Base-by-base conservation (phyloP, 2,797 vertebrate genomes). In the Phataginus tricuspis region DNA sequence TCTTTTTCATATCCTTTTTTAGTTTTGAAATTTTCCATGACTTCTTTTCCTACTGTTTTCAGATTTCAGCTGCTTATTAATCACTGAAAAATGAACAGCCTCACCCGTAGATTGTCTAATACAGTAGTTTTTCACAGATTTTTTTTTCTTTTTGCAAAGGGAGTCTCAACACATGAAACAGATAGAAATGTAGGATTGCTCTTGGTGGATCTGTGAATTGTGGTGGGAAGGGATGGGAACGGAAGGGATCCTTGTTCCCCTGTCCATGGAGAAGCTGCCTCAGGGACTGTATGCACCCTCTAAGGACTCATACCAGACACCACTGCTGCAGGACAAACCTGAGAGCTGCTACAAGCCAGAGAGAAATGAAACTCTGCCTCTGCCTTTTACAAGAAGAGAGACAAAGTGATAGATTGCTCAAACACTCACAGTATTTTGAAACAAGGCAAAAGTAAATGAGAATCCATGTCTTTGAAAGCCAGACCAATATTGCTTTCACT, bases 1-100 rank as follows among this genome's bases (percentile, higher is more conserved):
- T 68, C 9, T 74, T 89, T 78, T 88, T 75, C 37, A 69, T 61
- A 87, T 80, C 21, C 34, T 79, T 74, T 68, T 72, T 5, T 39
- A 77, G 72, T 34, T 95, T 86, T 91, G 72, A 92, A 94, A 51
- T 68, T 94, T 57, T 89, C 51, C 16, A 14, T 45, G 57, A 57
- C 55, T 93, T 89, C 68, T 87, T 86, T 83, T 95, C 57, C 66
- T 86, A 34, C 51, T 96, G 7, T 64, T 79, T 89, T 90, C 61
- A 86, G 42, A 25, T 78, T 51, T 91, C 42, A 63, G 49, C 23
- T 57, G 37, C 53, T 42, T 69, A 39, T 61, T 78, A 85, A 39
- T 83, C 49, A 90, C 16, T 93, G 25, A 77, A 93, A 94, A 82
- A 37, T 64, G 27, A 87, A 80, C 5, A 68, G 34, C 5, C 51